Base-by-base conservation (phyloP, 1,140 invertebrate species). In the Lasioglossum albipes region DNA sequence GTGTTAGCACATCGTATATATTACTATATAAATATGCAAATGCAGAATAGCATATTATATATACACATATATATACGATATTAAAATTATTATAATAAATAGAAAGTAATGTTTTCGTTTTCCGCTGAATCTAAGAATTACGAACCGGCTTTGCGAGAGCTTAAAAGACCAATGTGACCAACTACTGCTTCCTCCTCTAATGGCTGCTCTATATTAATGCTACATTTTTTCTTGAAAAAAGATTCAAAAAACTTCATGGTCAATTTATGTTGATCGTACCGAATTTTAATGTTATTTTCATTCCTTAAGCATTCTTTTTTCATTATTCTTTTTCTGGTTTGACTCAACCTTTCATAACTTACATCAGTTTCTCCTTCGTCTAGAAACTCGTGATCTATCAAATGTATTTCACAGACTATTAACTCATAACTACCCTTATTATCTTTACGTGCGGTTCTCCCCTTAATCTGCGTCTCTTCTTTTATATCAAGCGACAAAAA, bases 351-450 rank as follows among this genome's bases (percentile, higher is more conserved):
- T 54, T 70, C 9, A 70, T 70, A 70, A 70, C 54, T 57, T 12
- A 57, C 68, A 70, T 1, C 16, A 70, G 22, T 18, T 70, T 70
- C 49, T 70, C 57, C 7, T 70, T 70, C 13, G 54, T 57, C 5
- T 22, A 31, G 0, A 36, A 70, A 70, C 31, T 9, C 2, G 54
- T 0, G 49, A 22, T 36, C 31, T 70, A 70, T 70, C 22, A 70
- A 70, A 70, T 70, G 68, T 70, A 57, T 22, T 57, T 31, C 57
- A 57, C 68, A 70, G 27, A 70, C 49, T 70, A 70, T 70, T 13
- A 70, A 57, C 13, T 70, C 68, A 54, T 70, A 70, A 70, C 68
- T 70, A 70, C 68, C 68, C 12, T 54, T 70, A 54, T 70, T 70
- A 16, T 70, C 68, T 13, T 70, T 70, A 70, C 68, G 68, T 2